Base-by-base conservation (phyloP, 2,888 invertebrate genomes). In the Troides oblongomaculatus region DNA sequence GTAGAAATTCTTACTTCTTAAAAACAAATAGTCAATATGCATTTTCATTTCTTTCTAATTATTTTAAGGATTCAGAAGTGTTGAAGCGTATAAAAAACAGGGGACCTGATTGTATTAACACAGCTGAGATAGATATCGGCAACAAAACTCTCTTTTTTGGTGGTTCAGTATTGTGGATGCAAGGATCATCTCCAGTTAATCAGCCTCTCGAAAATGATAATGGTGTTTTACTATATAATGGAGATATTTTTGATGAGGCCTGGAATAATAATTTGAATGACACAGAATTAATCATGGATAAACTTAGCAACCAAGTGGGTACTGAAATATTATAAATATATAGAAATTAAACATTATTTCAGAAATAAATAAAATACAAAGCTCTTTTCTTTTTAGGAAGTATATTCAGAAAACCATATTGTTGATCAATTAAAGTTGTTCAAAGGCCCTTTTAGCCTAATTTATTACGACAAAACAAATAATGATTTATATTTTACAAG, bases 381-480 rank as follows among this genome's bases (percentile, higher is more conserved):
- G 8, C n/a, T 3, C 12, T 23, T 25, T 58, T 75, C 82, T 58
- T 71, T 77, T 60, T 74, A 83, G 88, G 74, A 62, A 58, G 65
- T 68, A 62, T 69, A 74, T 30, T 75, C 77, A 59, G 80, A 85
- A 66, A 71, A 76, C 17, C 74, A 90, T 60, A 78, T 94, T 57
- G 72, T 93, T 23, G 76, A 83, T n/a, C 83, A 93, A 61, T 82
- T 98, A 62, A 88, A 90, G 71, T 79, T 79, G 50, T 84, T 98
- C 1, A 93, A 95, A 74, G 99, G 99, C 3, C 98, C 99, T 43
- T 98, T 96, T 88, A 95, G 97, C 69, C 93, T 98, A 71, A 93
- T 98, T 74, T 97, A 95, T 82, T 96, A 94, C 82, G 94, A 96
- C 79, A 94, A 93, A 79, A 64, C 74, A 6, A 85, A 82, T 0